Evolutionary conservation across 2,888 invertebrate genomes (phyloP), one percentile per base, ranked within the genome.

Genomic region (Pterostichus niger): DNA sequence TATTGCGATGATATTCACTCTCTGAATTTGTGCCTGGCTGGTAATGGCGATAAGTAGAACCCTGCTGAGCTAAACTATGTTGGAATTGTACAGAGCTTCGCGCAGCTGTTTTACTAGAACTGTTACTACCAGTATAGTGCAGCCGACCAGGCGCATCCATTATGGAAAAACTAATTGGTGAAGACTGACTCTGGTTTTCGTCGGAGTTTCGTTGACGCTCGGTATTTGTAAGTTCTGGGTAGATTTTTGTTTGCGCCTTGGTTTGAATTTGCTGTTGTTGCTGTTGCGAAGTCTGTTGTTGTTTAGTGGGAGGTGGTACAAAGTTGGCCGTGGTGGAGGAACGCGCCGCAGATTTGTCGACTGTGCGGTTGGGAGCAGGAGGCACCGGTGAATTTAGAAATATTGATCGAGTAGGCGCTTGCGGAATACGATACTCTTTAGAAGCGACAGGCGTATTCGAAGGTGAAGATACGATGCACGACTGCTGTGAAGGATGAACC

Each of bases 221-320:
- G 84, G 88, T 87, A 77, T 85, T 89, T 6, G 86, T 86, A 85
- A 95, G 87, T 87, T 95, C 95, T 81, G 95, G 94, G 89, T 95
- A 95, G 86, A 94, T 93, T 91, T 96, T 96, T 86, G 94, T 92
- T 90, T 95, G 95, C 85, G 94, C 94, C 90, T 96, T 95, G 84
- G 95, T 94, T 89, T 95, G 95, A 86, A 95, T 93, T 84, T 89
- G 90, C 86, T 91, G 91, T 61, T 87, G 87, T 6, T 86, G 64
- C 77, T 85, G 87, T 44, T 87, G 91, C 89, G 85, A 91, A 91
- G 54, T 91, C 92, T 92, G 77, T 87, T 87, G 64, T 75, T 85
- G 68, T 83, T 85, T 83, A 78, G 91, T 89, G 81, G 92, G 90
- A 10, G 92, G 92, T 9, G 92, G 92, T 10, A 93, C 91, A 46